Percentiles rank a stretch among this genome's conserved stretches.
phyloP scores from a whole-genome alignment of 2,797 vertebrate genomes.

The Malurus splendens region DNA sequence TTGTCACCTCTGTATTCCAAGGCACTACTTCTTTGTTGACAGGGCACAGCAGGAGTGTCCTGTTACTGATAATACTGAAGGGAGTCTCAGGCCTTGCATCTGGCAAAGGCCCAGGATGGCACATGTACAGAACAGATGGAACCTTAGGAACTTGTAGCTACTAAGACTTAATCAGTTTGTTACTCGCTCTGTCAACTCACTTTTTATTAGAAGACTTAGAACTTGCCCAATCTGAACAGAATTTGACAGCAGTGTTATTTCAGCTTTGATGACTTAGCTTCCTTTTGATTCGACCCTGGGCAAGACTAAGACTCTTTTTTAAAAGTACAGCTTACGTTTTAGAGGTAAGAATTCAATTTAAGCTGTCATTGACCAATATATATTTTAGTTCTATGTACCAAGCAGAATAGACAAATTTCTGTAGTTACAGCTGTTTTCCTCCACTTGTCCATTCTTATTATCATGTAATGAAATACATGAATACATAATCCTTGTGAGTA shows the following conservation, averaged over 20 bases:
- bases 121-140: constrained; percentile 12
- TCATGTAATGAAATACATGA: background rate
- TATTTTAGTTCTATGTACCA: background rate
- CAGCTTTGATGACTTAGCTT: background rate
- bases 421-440: background rate
- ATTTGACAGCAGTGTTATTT: background rate
- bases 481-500: background rate
- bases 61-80: background rate
- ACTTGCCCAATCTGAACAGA: background rate
- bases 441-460: background rate
- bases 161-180: constrained; percentile 6
- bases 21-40: background rate
- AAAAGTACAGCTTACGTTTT: background rate
- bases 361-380: background rate
- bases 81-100: background rate
- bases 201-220: background rate
- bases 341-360: background rate
- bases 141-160: background rate
- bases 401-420: background rate
- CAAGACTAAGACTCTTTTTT: background rate
- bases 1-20: background rate
- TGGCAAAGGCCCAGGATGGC: background rate
- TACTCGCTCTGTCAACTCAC: background rate
- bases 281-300: background rate
- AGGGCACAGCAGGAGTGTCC: background rate